Evolutionary conservation across 92 coral and sea anemone species (phyloP).

Genomic region (Epizoanthus ramosus): DNA sequence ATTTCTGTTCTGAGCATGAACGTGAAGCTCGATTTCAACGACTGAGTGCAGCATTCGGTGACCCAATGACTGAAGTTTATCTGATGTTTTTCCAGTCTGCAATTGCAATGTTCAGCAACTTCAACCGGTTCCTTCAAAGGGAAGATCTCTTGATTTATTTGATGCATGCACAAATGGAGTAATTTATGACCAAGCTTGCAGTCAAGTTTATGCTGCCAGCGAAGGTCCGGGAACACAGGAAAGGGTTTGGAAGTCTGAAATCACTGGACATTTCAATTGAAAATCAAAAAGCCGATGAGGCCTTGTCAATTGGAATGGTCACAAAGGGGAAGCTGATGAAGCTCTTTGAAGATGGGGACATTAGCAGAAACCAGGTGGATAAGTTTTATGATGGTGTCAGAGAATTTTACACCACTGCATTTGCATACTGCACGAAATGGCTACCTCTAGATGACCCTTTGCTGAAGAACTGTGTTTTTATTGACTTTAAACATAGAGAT

Average conservation of each 20-base stretch:
- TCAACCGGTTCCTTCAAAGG: constrained; percentile 58
- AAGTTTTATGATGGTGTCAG: constrained; percentile 59
- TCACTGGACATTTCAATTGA: constrained; percentile 51
- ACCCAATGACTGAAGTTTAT: constrained; percentile 62
- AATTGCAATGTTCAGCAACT: constrained; percentile 52
- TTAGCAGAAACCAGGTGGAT: constrained; percentile 43
- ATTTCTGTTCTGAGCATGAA: constrained; percentile 59
- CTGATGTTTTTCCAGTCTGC: constrained; percentile 56
- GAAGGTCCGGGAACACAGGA: constrained; percentile 44
- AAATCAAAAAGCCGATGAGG: constrained; percentile 59
- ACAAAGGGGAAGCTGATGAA: constrained; percentile 52
- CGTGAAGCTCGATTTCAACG: constrained; percentile 61
- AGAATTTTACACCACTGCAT: constrained; percentile 50
- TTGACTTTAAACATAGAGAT: constrained; percentile 47
- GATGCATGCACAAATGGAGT: constrained; percentile 48
- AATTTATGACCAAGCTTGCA: constrained; percentile 42
- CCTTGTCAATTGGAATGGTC: constrained; percentile 48
- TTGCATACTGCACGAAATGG: constrained; percentile 67
- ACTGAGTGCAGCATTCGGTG: constrained; percentile 40
- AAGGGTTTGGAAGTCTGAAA: constrained; percentile 45
- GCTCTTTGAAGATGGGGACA: constrained; percentile 56
- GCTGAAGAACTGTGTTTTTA: constrained; percentile 61
- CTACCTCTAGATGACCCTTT: constrained; percentile 61
- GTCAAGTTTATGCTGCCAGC: constrained; percentile 43
- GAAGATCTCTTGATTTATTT: constrained; percentile 59